A percentile compares a stretch with the other conserved stretches of the same genome.
phyloP scores from a whole-genome alignment of 2,113 vertebrate genomes.

The Sebastes schlegelii region DNA sequence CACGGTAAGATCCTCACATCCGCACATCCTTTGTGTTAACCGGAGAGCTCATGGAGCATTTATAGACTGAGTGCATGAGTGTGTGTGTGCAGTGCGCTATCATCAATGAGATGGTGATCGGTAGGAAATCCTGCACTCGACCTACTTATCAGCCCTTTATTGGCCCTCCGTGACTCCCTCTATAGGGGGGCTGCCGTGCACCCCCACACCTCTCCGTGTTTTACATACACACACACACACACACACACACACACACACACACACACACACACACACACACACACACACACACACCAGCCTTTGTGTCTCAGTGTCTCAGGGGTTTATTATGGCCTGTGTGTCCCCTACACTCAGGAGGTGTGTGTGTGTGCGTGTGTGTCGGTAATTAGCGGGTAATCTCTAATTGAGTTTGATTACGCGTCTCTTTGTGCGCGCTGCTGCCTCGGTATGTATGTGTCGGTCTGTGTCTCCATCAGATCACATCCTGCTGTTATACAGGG shows the following conservation, averaged over 20 bases:
- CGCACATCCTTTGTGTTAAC: constrained; percentile 76
- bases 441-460: constrained; percentile 66
- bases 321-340: constrained; percentile 59
- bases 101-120: constrained; percentile 53
- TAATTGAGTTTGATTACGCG: constrained; percentile 79
- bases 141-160: constrained; percentile 72
- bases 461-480: constrained; percentile 60
- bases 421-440: constrained; percentile 50
- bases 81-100: constrained; percentile 10
- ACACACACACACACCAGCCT: constrained; percentile 48
- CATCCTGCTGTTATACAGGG: constrained; percentile 67
- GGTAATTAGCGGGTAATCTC: constrained; percentile 81
- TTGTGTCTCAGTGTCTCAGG: constrained; percentile 73
- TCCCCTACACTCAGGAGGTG: constrained; percentile 41
- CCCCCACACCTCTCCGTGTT: constrained; percentile 43
- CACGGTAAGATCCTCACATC: constrained; percentile 53
- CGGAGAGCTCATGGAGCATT: constrained; percentile 37
- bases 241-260: no score
- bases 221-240: constrained; percentile 30
- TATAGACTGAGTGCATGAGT: background rate
- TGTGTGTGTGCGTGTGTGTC: constrained; percentile 41
- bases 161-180: constrained; percentile 61
- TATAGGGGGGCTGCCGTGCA: constrained; percentile 42
- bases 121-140: constrained; percentile 79
- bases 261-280: constrained; percentile 28